Percentiles rank a stretch among this genome's conserved stretches.
Conservation (phyloP, 2,888 invertebrate genomes). For the Nemoura dubitans region DNA sequence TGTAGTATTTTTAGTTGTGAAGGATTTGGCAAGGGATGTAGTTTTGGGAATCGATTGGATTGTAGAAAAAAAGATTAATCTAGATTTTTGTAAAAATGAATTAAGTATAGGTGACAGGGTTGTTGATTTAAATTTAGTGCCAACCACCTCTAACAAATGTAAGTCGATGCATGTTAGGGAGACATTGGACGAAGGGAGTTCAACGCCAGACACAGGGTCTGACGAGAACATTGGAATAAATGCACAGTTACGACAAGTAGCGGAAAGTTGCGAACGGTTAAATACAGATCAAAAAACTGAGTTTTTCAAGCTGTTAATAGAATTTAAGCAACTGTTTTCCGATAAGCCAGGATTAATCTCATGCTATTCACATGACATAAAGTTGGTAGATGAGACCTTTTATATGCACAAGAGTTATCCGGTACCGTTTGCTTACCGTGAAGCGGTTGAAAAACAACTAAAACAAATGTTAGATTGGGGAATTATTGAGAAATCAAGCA, state of each 20-base stretch:
- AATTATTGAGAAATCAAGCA: slow-evolving; percentile 54
- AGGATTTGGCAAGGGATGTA: background rate
- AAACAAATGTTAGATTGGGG: slow-evolving; percentile 53
- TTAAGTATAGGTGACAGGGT: background rate
- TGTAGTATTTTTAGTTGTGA: background rate
- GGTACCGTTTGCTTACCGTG: slow-evolving; percentile 53
- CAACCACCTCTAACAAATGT: background rate
- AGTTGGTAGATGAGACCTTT: slow-evolving; percentile 50
- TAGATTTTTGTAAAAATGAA: background rate
- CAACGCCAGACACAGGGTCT: background rate
- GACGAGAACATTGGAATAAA: background rate
- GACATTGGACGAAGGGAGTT: background rate
- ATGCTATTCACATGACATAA: slow-evolving; percentile 52
- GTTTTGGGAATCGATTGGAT: slow-evolving; percentile 14
- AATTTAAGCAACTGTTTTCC: background rate
- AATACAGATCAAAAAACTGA: too few species aligned
- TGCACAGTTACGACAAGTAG: too few species aligned
- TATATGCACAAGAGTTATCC: slow-evolving; percentile 54
- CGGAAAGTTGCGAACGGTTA: too few species aligned
- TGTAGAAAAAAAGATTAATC: background rate
- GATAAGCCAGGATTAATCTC: background rate
- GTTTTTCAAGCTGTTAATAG: too few species aligned
- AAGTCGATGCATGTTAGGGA: background rate
- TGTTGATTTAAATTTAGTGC: too few species aligned
- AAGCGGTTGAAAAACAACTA: slow-evolving; percentile 53